phyloP scores from a whole-genome alignment of 2,113 vertebrate species.

The Bujurquina vittata region DNA sequence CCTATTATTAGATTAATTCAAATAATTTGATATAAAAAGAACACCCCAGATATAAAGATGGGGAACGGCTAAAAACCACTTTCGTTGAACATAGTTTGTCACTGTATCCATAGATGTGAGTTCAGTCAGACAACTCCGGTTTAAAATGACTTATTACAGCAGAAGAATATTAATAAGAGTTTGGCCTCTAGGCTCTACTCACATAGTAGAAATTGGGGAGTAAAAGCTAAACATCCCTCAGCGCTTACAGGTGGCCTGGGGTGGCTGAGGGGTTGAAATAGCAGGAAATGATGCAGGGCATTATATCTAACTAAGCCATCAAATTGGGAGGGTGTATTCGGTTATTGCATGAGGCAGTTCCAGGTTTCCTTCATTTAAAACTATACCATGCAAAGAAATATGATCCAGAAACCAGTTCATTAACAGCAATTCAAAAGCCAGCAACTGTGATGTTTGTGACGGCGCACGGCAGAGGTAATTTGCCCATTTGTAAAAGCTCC shows the following conservation, averaged over 20 bases:
- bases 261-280: not conserved
- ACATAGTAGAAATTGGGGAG: not conserved
- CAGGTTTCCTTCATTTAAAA: not conserved
- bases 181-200: accelerated
- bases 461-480: too few species aligned
- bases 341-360: not conserved
- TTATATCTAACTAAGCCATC: not conserved
- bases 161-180: too few species aligned
- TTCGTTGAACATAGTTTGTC: too few species aligned
- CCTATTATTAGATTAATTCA: not conserved
- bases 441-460: not conserved
- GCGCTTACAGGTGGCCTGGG: not conserved
- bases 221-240: not conserved
- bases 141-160: too few species aligned
- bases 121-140: too few species aligned
- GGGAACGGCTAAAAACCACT: too few species aligned
- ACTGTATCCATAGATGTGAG: too few species aligned
- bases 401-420: not conserved
- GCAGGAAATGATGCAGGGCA: not conserved
- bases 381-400: not conserved
- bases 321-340: accelerated
- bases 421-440: not conserved
- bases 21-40: not conserved
- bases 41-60: too few species aligned
- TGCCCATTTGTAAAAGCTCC: not conserved